Evolutionary conservation across 2,113 vertebrate genomes (phyloP).

Genomic region (Ceuthmochares aereus): DNA sequence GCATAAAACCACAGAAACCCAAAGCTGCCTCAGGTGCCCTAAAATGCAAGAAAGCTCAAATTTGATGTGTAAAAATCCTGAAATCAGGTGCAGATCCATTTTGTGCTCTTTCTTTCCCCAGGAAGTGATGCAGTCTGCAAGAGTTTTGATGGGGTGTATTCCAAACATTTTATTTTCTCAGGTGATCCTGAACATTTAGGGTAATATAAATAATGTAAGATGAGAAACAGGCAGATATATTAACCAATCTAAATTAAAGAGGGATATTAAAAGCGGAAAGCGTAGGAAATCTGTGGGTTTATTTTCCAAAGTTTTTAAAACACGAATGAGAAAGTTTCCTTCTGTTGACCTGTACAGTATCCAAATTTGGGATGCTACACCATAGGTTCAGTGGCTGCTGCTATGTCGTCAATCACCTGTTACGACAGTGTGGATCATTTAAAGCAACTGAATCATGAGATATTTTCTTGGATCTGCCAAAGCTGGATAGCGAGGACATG

Average conservation of each 20-base stretch:
- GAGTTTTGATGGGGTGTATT: background rate
- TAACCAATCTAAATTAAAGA: background rate
- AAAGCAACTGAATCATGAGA: background rate
- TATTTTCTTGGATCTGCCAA: background rate
- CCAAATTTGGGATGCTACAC: background rate
- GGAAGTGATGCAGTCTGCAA: background rate
- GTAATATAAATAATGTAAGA: background rate
- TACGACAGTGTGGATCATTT: background rate
- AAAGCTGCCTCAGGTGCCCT: background rate
- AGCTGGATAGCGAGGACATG: background rate
- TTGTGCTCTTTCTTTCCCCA: background rate
- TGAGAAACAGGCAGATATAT: background rate
- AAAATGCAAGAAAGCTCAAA: background rate
- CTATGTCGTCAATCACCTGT: background rate
- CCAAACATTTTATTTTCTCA: conserved; percentile 23
- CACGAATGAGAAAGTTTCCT: background rate
- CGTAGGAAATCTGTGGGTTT: background rate
- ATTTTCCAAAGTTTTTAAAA: background rate
- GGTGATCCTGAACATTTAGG: background rate
- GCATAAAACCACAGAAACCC: background rate
- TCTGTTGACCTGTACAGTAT: background rate
- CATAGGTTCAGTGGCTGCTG: background rate
- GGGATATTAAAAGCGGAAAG: background rate
- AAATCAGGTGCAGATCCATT: background rate
- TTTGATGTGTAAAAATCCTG: background rate